Conservation (phyloP, 1,140 invertebrate genomes). For the Pogonognathellus flavescens region DNA sequence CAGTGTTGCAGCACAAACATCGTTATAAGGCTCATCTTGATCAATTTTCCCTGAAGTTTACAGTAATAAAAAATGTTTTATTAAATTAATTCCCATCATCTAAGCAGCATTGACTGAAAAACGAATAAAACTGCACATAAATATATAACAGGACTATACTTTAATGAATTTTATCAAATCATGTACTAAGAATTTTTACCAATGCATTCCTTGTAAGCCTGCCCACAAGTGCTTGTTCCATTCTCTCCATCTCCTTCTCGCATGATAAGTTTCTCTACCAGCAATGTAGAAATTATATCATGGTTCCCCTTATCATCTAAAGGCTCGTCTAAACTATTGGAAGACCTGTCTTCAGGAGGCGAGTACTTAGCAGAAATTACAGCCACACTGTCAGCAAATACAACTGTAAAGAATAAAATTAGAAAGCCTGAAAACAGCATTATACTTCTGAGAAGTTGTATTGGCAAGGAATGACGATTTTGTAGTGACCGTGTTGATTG, state of each 20-base stretch:
- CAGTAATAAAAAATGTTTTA: no score
- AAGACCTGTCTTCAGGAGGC: not conserved
- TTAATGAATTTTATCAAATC: not conserved
- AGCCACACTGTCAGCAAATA: not conserved
- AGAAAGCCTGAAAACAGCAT: slow-evolving; percentile 34
- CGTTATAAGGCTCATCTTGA: not conserved
- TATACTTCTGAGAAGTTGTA: not conserved
- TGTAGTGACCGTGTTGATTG: no score
- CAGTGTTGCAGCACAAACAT: not conserved
- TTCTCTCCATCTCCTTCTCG: not conserved
- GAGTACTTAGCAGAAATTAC: slow-evolving; percentile 5
- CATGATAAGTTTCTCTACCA: not conserved
- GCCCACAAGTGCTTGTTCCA: not conserved
- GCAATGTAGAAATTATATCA: not conserved
- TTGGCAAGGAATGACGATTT: no score
- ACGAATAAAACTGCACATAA: no score
- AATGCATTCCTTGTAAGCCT: slow-evolving; percentile 16
- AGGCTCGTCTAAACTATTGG: not conserved
- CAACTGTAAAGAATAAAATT: slow-evolving; percentile 13
- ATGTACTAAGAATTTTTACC: no score
- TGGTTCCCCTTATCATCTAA: not conserved
- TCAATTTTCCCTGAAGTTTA: slow-evolving; percentile 5
- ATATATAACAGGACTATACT: no score
- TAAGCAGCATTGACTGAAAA: no score
- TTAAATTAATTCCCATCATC: no score